Conservation (phyloP, 2,113 vertebrate genomes). For the Protobothrops flavoviridis region DNA sequence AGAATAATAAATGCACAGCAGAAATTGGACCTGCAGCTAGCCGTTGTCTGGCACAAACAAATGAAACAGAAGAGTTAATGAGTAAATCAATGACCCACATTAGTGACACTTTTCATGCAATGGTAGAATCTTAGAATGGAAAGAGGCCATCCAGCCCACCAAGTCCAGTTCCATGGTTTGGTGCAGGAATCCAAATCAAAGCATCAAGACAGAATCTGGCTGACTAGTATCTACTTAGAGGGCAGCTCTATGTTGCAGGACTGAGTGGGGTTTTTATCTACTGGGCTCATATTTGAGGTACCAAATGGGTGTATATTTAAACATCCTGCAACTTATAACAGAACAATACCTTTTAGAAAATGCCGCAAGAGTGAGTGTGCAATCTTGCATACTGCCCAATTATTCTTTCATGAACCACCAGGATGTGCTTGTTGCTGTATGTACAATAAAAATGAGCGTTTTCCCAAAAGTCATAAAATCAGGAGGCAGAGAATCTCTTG, state of each 20-base stretch:
- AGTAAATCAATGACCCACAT: neutral
- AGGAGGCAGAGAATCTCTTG: neutral
- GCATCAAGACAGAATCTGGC: neutral
- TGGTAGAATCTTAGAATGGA: neutral
- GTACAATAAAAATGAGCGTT: neutral
- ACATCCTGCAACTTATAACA: neutral
- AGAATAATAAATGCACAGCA: constrained; percentile 11
- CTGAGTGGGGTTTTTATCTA: neutral
- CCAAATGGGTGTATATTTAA: neutral
- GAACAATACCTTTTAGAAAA: neutral
- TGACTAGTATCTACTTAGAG: neutral
- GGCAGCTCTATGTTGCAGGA: neutral
- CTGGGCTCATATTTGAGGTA: neutral
- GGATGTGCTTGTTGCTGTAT: neutral
- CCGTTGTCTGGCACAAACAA: neutral
- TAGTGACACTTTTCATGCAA: neutral
- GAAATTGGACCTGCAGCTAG: constrained; percentile 10
- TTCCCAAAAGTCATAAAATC: neutral
- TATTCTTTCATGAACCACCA: neutral
- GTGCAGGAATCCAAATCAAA: neutral
- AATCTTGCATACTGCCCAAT: neutral
- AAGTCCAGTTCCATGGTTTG: neutral
- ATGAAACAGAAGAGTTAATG: neutral
- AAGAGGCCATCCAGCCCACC: neutral
- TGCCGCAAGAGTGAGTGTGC: neutral